These are phyloP conservation scores for Keiferia lycopersicella DNA, from an alignment of 2,888 invertebrate species.

Conservation along the genomic window DNA sequence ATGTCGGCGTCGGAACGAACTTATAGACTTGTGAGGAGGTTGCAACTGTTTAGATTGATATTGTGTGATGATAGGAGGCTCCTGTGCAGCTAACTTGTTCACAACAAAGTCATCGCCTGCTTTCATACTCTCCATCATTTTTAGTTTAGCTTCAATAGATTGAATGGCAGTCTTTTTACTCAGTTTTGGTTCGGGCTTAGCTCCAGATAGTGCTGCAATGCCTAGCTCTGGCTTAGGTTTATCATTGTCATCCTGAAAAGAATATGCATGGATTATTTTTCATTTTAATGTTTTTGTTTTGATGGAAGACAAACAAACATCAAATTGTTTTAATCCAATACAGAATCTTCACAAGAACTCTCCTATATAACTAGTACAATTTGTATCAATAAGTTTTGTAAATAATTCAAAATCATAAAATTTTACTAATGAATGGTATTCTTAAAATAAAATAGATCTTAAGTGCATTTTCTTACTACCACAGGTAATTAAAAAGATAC, in stretches of 20 bases:
- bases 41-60: slow-evolving; percentile 82
- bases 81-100: slow-evolving; percentile 85
- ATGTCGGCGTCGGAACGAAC: slow-evolving; percentile 66
- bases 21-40: slow-evolving; percentile 60
- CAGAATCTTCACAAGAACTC: slow-evolving; percentile 10
- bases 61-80: slow-evolving; percentile 85
- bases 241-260: slow-evolving; percentile 86
- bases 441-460: neutral
- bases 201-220: slow-evolving; percentile 88
- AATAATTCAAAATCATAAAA: neutral
- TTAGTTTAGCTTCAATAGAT: slow-evolving; percentile 93
- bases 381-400: neutral
- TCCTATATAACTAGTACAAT: neutral
- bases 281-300: slow-evolving; percentile 20
- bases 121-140: slow-evolving; percentile 87
- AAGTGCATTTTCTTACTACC: slow-evolving; percentile 1
- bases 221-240: slow-evolving; percentile 88
- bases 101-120: slow-evolving; percentile 87
- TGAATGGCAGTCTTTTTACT: slow-evolving; percentile 91
- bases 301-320: slow-evolving; percentile 14
- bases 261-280: slow-evolving; percentile 19
- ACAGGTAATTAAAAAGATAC: neutral
- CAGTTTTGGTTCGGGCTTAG: slow-evolving; percentile 81
- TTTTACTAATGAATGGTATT: neutral
- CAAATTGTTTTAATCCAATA: slow-evolving; percentile 18